Evolutionary conservation across 2,888 invertebrate species (phyloP).

Genomic region (Euplagia quadripunctaria): DNA sequence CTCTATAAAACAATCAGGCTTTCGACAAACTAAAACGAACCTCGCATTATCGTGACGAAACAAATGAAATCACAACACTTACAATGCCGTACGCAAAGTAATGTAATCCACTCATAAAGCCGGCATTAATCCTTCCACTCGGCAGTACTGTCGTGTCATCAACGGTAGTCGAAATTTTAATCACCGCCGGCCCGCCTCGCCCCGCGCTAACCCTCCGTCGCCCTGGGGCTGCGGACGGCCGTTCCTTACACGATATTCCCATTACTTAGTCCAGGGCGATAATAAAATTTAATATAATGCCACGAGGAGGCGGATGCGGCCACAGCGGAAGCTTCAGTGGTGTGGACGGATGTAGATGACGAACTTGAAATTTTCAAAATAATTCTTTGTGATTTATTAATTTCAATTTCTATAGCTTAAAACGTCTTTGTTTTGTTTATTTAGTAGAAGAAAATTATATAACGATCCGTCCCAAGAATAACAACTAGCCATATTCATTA

Average conservation of each 20-base stretch:
- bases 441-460: neutral
- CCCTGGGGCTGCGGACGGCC: slow-evolving; percentile 80
- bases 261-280: slow-evolving; percentile 87
- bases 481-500: neutral
- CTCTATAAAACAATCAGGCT: slow-evolving; percentile 1
- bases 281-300: slow-evolving; percentile 88
- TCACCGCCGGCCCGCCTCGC: slow-evolving; percentile 67
- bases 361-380: slow-evolving; percentile 49
- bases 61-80: slow-evolving; percentile 74
- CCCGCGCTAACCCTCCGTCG: slow-evolving; percentile 60
- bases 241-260: slow-evolving; percentile 88
- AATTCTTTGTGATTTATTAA: slow-evolving; percentile 1
- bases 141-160: slow-evolving; percentile 83
- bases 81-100: slow-evolving; percentile 70
- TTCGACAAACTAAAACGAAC: slow-evolving; percentile 33
- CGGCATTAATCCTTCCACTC: slow-evolving; percentile 82
- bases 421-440: neutral
- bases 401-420: neutral
- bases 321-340: slow-evolving; percentile 70
- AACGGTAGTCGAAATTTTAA: slow-evolving; percentile 86
- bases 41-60: slow-evolving; percentile 42
- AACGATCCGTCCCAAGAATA: neutral
- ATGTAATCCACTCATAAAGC: slow-evolving; percentile 85
- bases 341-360: slow-evolving; percentile 49
- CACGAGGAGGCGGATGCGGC: slow-evolving; percentile 80